These are phyloP conservation scores for Pimpla rufipes DNA, from an alignment of 2,888 invertebrate species.

Conservation along the genomic window DNA sequence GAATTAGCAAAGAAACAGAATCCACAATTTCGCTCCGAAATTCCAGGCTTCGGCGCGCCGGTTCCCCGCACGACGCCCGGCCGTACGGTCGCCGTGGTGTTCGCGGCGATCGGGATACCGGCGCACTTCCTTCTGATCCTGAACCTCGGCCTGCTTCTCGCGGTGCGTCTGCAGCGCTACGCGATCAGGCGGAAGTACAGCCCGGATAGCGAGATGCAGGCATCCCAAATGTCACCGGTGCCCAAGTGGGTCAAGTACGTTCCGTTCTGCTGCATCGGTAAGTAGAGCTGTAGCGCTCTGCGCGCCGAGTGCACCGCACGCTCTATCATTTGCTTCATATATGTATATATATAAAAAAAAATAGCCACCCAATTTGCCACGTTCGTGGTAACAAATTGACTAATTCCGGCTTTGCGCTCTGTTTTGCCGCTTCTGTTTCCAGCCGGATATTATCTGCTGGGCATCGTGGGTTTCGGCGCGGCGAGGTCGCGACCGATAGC, in stretches of 20 bases:
- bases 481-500: conserved; percentile 86
- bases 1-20: too few relatives aligned
- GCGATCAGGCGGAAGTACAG: conserved; percentile 79
- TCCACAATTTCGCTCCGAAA: not conserved
- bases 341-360: too few relatives aligned
- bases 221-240: conserved; percentile 71
- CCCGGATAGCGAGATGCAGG: conserved; percentile 69
- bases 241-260: conserved; percentile 81
- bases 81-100: conserved; percentile 88
- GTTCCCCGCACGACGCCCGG: conserved; percentile 89
- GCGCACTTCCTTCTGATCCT: conserved; percentile 88
- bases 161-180: conserved; percentile 85
- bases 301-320: not conserved
- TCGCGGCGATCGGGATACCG: conserved; percentile 89
- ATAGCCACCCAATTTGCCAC: not conserved
- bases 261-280: conserved; percentile 80
- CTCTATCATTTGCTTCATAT: not conserved
- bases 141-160: conserved; percentile 86
- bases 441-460: conserved; percentile 87
- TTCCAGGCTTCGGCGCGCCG: conserved; percentile 90
- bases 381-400: not conserved
- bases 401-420: not conserved
- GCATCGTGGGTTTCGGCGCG: conserved; percentile 88
- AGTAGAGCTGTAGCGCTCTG: conserved; percentile 48
- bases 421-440: conserved; percentile 27